Evolutionary conservation across 2,113 vertebrate genomes (phyloP), one percentile per base, ranked within the genome.

Genomic region (Psophia crepitans): DNA sequence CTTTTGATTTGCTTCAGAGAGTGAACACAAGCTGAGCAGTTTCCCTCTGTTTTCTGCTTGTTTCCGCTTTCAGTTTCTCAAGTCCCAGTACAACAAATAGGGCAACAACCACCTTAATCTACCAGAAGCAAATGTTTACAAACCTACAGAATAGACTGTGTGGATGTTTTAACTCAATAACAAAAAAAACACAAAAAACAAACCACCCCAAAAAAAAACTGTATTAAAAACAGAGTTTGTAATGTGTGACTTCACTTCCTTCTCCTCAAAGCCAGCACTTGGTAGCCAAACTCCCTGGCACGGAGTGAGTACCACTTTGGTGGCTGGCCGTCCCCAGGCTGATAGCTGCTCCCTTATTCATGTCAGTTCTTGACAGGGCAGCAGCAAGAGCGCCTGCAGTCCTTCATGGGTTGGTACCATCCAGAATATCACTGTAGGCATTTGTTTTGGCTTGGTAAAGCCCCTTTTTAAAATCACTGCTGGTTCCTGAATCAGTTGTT

Each of bases 231-330:
- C 28, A 63, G 49, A 4, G 9, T 44, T 93, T 83, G 15, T 43
- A 79, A 74, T 0, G 4, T 65, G 12, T 63, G n/a, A 79, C 68
- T 94, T 84, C 16, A 22, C 11, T 89, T 79, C 30, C 41, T 93
- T 66, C 49, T 89, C 49, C 26, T 65, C 32, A 69, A 49, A 79
- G 26, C 41, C 66, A 87, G 49, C 41, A 49, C 8, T 48, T 41
- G 26, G 43, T 68, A 82, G 48, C 22, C 71, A 33, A 61, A 61
- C 28, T 82, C 21, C 28, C 24, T 21, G 37, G 57, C n/a, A 18
- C 0, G 0, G 46, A 60, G 21, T 0, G 0, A 79, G 35, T 5
- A 20, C 37, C 3, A 0, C 35, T 86, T 58, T 4, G 0, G 5
- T 28, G 76, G 35, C 58, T 87, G n/a, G 63, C 44, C 1, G 1